Percentiles rank a stretch among this genome's conserved stretches.
Conservation (phyloP, 2,797 vertebrate genomes). For the Trichosurus vulpecula region DNA sequence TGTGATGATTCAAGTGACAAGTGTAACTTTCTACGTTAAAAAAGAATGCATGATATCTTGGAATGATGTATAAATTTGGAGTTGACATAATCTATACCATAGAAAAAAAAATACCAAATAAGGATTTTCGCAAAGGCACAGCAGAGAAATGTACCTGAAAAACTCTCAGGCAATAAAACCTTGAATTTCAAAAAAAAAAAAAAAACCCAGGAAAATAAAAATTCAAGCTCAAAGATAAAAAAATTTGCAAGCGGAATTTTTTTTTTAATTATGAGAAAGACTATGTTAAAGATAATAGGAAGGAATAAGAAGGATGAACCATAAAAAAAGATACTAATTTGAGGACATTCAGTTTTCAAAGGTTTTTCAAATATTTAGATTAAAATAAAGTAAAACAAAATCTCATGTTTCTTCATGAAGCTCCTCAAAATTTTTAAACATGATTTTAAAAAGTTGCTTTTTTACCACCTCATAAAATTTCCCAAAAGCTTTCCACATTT, state of each 20-base stretch:
- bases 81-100: neutral
- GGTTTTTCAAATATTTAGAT: neutral
- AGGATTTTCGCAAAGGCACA: conserved; percentile 42
- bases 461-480: neutral
- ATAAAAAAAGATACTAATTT: neutral
- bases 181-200: neutral
- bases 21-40: neutral
- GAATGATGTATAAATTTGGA: conserved; percentile 26
- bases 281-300: neutral
- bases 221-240: conserved; percentile 3
- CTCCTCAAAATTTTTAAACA: neutral
- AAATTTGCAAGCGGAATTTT: neutral
- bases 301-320: neutral
- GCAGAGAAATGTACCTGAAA: neutral
- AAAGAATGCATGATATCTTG: too few relatives aligned
- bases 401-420: neutral
- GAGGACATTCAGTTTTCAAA: neutral
- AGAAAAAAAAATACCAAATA: conserved; percentile 44
- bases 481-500: neutral
- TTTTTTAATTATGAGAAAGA: neutral
- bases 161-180: neutral
- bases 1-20: conserved; percentile 38
- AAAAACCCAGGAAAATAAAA: neutral
- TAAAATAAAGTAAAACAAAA: neutral
- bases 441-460: neutral